These are phyloP conservation scores for Polypterus senegalus DNA, from an alignment of 2,113 vertebrate species.

Conservation along the genomic window DNA sequence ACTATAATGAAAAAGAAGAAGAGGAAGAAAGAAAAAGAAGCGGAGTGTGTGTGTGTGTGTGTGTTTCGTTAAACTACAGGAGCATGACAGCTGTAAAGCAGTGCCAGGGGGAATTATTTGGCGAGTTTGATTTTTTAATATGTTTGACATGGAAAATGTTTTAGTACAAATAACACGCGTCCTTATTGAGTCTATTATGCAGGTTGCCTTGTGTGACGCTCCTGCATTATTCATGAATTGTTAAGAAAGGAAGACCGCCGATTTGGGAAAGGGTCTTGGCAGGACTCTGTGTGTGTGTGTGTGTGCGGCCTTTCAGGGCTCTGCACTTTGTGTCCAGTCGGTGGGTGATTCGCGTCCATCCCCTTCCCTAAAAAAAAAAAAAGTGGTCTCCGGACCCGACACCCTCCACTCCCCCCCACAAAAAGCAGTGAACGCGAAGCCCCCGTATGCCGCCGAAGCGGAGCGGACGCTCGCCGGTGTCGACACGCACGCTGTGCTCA, in stretches of 20 bases:
- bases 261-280: no score
- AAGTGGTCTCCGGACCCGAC: slow-evolving; percentile 20
- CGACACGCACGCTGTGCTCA: slow-evolving; percentile 80
- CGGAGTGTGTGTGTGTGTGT: slow-evolving; percentile 29
- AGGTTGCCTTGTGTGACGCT: slow-evolving; percentile 52
- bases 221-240: slow-evolving; percentile 89
- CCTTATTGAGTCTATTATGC: slow-evolving; percentile 77
- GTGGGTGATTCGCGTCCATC: no score
- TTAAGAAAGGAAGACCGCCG: slow-evolving; percentile 50
- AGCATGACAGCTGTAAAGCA: slow-evolving; percentile 88
- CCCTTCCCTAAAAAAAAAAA: no score
- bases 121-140: slow-evolving; percentile 67
- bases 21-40: slow-evolving; percentile 24
- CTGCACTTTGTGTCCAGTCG: no score
- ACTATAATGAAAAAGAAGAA: slow-evolving; percentile 44
- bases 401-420: slow-evolving; percentile 11
- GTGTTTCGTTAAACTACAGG: slow-evolving; percentile 57
- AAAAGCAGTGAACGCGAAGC: background rate
- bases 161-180: slow-evolving; percentile 91
- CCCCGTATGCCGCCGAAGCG: slow-evolving; percentile 60
- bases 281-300: no score
- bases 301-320: no score
- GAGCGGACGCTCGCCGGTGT: slow-evolving; percentile 68
- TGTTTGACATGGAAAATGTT: slow-evolving; percentile 87
- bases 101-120: slow-evolving; percentile 76